Percentiles rank a stretch among this genome's conserved stretches.
Conservation (phyloP, 2,888 invertebrate species). For the Amaurobius ferox region DNA sequence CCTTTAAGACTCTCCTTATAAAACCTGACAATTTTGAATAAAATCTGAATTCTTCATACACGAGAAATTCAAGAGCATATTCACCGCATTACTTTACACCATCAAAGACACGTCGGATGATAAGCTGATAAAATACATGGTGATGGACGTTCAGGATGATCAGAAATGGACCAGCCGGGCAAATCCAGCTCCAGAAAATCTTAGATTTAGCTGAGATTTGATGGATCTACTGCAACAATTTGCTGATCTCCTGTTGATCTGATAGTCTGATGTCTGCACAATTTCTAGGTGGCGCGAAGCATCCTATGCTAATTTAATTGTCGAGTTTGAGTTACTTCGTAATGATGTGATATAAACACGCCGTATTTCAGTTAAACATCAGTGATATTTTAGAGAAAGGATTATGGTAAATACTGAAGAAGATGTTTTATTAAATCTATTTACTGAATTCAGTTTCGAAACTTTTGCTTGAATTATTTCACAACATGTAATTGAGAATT, state of each 20-base stretch:
- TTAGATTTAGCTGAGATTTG: slow-evolving; percentile 46
- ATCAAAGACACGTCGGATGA: no score
- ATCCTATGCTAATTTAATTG: neutral
- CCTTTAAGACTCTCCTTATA: no score
- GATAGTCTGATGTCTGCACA: neutral
- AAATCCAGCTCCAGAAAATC: slow-evolving; percentile 49
- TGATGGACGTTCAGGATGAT: slow-evolving; percentile 59
- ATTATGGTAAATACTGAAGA: no score
- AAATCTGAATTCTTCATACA: no score
- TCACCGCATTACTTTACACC: no score
- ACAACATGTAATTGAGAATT: no score
- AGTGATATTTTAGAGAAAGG: no score
- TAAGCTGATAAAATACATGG: slow-evolving; percentile 54
- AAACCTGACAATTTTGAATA: no score
- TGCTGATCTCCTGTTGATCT: neutral
- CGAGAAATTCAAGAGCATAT: neutral
- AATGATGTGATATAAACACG: neutral
- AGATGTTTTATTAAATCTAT: no score
- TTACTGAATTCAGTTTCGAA: no score
- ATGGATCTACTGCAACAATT: slow-evolving; percentile 26
- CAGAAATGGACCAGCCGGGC: slow-evolving; percentile 35
- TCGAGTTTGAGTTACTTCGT: neutral
- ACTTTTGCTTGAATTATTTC: no score
- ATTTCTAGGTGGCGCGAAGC: neutral
- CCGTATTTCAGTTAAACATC: no score